Percentiles rank a stretch among this genome's conserved stretches.
phyloP scores from a whole-genome alignment of 2,797 vertebrate genomes.

The Cyprinodon diabolis region DNA sequence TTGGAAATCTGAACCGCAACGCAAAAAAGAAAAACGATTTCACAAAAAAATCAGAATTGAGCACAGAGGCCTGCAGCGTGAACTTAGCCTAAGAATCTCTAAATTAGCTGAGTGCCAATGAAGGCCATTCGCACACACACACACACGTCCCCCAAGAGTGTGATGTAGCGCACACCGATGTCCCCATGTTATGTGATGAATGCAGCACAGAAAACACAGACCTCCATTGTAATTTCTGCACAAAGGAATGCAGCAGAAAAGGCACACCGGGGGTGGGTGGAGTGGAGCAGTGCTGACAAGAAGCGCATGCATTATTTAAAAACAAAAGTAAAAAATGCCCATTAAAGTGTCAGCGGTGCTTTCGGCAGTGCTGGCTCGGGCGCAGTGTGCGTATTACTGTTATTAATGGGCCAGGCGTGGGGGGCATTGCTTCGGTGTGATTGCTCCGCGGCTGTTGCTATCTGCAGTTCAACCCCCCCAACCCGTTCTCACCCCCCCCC shows the following conservation, averaged over 20 bases:
- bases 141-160: conserved; percentile 56
- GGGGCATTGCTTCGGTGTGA: conserved; percentile 67
- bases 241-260: conserved; percentile 62
- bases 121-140: conserved; percentile 32
- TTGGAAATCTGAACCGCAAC: too few species aligned
- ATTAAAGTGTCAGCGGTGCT: conserved; percentile 80
- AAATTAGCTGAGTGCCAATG: conserved; percentile 62
- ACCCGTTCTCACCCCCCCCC: neutral
- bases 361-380: conserved; percentile 67
- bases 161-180: conserved; percentile 56
- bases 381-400: conserved; percentile 73
- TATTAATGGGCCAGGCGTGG: conserved; percentile 77
- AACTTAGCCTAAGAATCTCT: neutral
- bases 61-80: too few species aligned
- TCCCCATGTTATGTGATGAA: conserved; percentile 63
- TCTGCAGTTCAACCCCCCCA: conserved; percentile 49
- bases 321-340: conserved; percentile 78
- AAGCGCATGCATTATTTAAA: conserved; percentile 82
- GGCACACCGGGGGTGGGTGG: conserved; percentile 66
- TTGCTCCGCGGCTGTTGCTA: conserved; percentile 72
- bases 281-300: conserved; percentile 69
- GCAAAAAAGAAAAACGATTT: too few species aligned
- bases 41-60: too few species aligned
- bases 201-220: conserved; percentile 64
- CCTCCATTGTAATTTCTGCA: conserved; percentile 70